Conservation (phyloP, 2,797 vertebrate genomes). For the Sphenodon punctatus region DNA sequence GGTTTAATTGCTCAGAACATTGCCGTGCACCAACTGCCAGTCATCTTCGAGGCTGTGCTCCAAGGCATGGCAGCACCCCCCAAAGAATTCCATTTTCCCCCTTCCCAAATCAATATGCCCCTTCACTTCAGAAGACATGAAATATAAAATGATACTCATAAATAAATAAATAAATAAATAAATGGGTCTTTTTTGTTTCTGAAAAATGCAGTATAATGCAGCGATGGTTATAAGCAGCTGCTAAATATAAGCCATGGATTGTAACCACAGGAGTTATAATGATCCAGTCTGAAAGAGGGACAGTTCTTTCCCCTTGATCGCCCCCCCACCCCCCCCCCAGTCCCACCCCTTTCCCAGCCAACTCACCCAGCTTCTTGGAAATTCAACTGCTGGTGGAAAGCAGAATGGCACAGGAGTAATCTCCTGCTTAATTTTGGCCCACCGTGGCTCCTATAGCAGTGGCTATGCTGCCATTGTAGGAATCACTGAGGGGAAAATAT, state of each 20-base stretch:
- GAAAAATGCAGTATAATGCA: no score
- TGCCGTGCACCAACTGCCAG: not conserved
- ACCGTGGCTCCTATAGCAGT: no score
- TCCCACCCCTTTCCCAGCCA: no score
- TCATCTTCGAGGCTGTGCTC: not conserved
- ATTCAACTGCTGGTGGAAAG: no score
- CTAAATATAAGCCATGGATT: not conserved
- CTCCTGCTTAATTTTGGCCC: no score
- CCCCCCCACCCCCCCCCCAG: no score
- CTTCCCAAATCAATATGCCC: not conserved
- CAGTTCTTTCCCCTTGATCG: no score
- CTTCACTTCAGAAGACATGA: not conserved
- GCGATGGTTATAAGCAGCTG: not conserved
- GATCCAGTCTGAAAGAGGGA: no score
- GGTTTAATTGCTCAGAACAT: conserved; percentile 15
- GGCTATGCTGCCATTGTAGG: no score
- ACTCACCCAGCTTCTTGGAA: no score
- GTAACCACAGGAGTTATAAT: not conserved
- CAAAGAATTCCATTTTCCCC: not conserved
- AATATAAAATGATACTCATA: not conserved
- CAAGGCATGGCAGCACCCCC: not conserved
- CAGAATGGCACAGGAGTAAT: no score
- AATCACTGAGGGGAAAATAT: no score
- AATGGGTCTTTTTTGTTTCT: not conserved
- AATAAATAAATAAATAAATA: not conserved